Base-by-base conservation (phyloP, 2,113 vertebrate species). In the Rhodinocichla rosea region DNA sequence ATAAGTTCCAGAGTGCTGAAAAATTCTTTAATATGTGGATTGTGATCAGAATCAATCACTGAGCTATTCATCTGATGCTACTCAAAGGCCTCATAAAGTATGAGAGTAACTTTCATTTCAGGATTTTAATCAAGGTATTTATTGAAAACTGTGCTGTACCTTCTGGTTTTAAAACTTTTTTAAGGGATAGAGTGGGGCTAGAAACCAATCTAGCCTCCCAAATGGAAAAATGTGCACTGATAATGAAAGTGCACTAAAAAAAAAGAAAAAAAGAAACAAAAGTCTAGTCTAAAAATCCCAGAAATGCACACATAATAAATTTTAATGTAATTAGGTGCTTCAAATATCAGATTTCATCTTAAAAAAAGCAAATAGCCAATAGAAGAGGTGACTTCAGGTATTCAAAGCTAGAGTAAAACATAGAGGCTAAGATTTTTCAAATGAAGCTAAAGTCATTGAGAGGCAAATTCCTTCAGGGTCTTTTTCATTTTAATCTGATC, bases 11-110 rank as follows among this genome's bases (percentile, higher is more conserved):
- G 71, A 50, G 55, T 32, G 70, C 91, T 84, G 78, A 67, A 85
- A 42, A 87, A 60, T 39, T 62, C 78, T 71, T 71, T 69, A 83
- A 59, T 53, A 73, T 71, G 57, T 63, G 82, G 64, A 59, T 62
- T 90, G 79, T 73, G 93, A 94, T 76, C 77, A 90, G 53, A 95
- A 92, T 76, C 95, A 87, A 83, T 95, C 93, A 92, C 74, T 52
- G 40, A 44, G 50, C 75, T 91, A 95, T 90, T 95, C 84, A 94
- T 69, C 74, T 4, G 2, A 68, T 79, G 57, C 35, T 73, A 85
- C 78, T 95, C 81, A 95, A 62, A 85, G 44, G 67, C 27, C 24
- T 45, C 49, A 56, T 56, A 62, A 91, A 79, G 70, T 56, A 82
- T 62, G 40, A 1, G 6, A 64, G 26, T n/a, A 83, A 73, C 62